Evolutionary conservation across 1,140 invertebrate species (phyloP).

Genomic region (Acyrthosiphon pisum): DNA sequence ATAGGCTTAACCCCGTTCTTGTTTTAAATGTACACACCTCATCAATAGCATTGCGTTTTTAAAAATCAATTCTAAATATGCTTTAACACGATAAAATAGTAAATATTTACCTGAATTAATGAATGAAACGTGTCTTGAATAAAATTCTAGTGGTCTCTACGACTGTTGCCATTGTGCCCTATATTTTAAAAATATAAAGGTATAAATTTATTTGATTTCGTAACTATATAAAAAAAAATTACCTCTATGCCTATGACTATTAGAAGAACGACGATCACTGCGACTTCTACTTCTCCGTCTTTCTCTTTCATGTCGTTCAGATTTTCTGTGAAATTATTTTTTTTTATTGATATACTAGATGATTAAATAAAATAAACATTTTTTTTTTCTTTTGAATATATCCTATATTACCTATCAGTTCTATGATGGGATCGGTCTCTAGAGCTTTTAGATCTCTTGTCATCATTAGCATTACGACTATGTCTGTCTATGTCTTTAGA

Average conservation of each 20-base stretch:
- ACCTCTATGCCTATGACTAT: slow-evolving; percentile 54
- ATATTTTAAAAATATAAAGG: neutral
- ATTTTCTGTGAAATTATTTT: slow-evolving; percentile 42
- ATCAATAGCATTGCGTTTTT: slow-evolving; percentile 25
- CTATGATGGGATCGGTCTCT: slow-evolving; percentile 36
- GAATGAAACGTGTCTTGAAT: slow-evolving; percentile 26
- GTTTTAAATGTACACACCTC: slow-evolving; percentile 5
- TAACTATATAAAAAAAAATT: neutral
- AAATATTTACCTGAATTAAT: slow-evolving; percentile 38
- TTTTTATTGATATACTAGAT: neutral
- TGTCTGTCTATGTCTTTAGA: slow-evolving; percentile 49
- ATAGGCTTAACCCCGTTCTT: slow-evolving; percentile 29
- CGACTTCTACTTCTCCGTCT: slow-evolving; percentile 44
- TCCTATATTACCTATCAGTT: slow-evolving; percentile 38
- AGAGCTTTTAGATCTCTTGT: slow-evolving; percentile 41
- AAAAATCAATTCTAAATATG: neutral
- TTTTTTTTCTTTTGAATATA: neutral
- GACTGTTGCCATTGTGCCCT: slow-evolving; percentile 38
- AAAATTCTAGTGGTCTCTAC: slow-evolving; percentile 36
- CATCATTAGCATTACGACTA: slow-evolving; percentile 41
- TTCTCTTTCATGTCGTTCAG: slow-evolving; percentile 42
- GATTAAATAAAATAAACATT: neutral
- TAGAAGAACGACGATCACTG: neutral
- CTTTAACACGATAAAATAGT: neutral
- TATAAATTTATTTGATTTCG: neutral